Percentiles rank a stretch among this genome's conserved stretches.
These are phyloP conservation scores for Sinocyclocheilus grahami DNA, from an alignment of 2,113 vertebrate genomes.

Conservation along the genomic window DNA sequence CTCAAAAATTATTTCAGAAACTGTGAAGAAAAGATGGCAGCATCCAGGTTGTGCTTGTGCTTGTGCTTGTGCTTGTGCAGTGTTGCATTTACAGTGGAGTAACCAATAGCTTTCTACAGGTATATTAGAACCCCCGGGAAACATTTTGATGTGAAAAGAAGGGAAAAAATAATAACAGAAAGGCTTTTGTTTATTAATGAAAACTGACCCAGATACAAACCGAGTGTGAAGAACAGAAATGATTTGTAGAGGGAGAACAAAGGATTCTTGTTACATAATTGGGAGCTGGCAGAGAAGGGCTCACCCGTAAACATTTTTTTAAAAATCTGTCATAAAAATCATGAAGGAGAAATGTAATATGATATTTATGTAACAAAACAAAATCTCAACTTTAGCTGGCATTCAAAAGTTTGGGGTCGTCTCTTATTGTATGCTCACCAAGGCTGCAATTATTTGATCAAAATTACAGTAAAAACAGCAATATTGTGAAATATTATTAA, in stretches of 20 bases:
- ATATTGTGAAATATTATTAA: too few relatives aligned
- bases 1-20: not conserved
- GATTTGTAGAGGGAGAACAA: not conserved
- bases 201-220: not conserved
- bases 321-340: too few relatives aligned
- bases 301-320: too few relatives aligned
- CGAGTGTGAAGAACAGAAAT: not conserved
- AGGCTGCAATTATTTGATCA: too few relatives aligned
- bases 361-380: too few relatives aligned
- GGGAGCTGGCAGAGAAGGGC: too few relatives aligned
- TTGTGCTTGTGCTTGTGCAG: not conserved
- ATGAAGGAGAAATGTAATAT: too few relatives aligned
- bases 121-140: not conserved
- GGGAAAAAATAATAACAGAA: not conserved
- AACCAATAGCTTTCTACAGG: not conserved
- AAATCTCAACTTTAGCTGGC: too few relatives aligned
- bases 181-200: not conserved
- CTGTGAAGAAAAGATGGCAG: not conserved
- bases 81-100: not conserved
- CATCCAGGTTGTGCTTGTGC: not conserved
- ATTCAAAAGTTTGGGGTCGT: too few relatives aligned
- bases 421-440: too few relatives aligned
- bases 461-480: too few relatives aligned
- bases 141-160: not conserved
- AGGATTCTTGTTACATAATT: not conserved